Evolutionary conservation across 2,797 vertebrate species (phyloP).

Genomic region (Tauraco hartlaubi): DNA sequence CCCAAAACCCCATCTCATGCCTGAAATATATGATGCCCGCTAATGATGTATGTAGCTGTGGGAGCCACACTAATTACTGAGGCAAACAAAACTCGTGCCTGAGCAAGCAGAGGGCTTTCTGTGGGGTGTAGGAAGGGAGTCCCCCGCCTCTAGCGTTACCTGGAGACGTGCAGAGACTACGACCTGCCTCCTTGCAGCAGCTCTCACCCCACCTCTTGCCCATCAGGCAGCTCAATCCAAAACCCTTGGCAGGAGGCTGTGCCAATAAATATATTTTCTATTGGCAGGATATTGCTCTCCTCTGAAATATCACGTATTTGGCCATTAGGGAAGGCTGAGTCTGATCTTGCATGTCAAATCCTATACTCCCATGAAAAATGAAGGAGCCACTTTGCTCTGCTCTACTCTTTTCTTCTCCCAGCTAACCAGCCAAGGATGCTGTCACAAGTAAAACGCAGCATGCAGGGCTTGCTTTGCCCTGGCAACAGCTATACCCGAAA

Average conservation of each 20-base stretch:
- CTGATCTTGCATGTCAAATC: conserved; percentile 49
- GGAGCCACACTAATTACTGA: conserved; percentile 8
- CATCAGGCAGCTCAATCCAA: conserved; percentile 17
- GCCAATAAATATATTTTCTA: conserved; percentile 59
- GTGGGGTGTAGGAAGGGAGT: neutral
- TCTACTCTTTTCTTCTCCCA: neutral
- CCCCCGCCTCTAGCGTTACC: neutral
- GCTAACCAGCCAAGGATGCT: neutral
- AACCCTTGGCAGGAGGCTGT: conserved; percentile 6
- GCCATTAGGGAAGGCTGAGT: conserved; percentile 48
- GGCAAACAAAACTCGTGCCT: neutral
- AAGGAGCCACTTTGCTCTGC: neutral
- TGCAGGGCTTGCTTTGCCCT: neutral
- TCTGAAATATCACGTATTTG: conserved; percentile 61
- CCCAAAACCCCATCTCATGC: neutral
- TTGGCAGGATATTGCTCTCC: conserved; percentile 51
- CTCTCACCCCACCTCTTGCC: neutral
- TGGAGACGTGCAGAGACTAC: neutral
- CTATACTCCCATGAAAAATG: conserved; percentile 45
- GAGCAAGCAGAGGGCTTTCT: neutral
- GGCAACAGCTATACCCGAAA: neutral
- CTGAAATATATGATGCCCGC: neutral
- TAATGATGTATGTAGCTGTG: neutral
- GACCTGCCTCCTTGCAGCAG: rapidly evolving
- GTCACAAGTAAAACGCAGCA: neutral